Evolutionary conservation across 1,140 invertebrate species (phyloP), one percentile per base, ranked within the genome.

Genomic region (Drosophila lini): DNA sequence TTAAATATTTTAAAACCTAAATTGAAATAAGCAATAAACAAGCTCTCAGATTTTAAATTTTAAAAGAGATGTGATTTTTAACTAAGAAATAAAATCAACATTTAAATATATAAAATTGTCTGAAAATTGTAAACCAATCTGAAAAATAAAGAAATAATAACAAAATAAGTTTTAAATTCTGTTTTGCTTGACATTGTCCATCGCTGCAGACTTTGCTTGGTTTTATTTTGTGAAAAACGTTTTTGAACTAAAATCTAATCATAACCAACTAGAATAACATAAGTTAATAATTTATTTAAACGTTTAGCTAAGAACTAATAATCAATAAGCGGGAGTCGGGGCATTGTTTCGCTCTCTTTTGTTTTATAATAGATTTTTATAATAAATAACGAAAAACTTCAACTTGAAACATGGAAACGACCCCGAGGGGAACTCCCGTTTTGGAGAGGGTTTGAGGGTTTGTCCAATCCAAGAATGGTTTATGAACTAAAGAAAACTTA

Each of bases 201-300:
- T 81, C 74, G 50, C 62, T 68, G 50, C 41, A 57, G 85, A 80
- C 67, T 69, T 78, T 63, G 48, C 79, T 83, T 83, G 70, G 55
- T 53, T 88, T 74, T 89, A 65, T 78, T 78, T 84, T 86, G 78
- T 88, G 68, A 91, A 88, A 91, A 88, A 85, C 44, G 71, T 44
- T 59, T 68, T 79, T 70, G 76, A 79, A 80, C 79, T 90, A 89
- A 74, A 61, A 80, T 81, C 80, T 91, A 91, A 91, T 90, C 86
- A 71, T 71, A 71, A 71, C 67, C 61, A 75, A 75, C 73, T 84
- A 86, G 56, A 81, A 90, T 82, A 84, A 90, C 83, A 90, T 91
- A 86, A 91, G 80, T 89, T 82, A 91, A 90, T 90, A 90, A 91
- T 88, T 90, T 86, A 91, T 81, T 88, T 83, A 91, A 80, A 89